Evolutionary conservation across 2,888 invertebrate genomes (phyloP), one percentile per base, ranked within the genome.

Genomic region (Agrotis segetum): DNA sequence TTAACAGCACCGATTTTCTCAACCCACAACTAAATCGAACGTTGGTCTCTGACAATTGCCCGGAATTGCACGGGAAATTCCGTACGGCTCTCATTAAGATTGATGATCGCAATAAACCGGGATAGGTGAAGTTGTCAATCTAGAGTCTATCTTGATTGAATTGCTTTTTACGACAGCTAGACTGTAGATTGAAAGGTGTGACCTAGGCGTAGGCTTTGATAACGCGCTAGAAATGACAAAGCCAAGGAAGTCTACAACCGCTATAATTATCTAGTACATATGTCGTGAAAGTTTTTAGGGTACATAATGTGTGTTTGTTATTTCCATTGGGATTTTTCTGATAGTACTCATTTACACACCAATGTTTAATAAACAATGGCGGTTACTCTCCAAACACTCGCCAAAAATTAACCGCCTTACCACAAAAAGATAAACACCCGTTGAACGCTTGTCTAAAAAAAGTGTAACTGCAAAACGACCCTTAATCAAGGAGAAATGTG

Each of bases 81-180:
- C 19, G 44, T 46, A 50, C 49, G 56, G 11, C 34, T 56, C 44
- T 58, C 49, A 75, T 72, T 58, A 34, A 50, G 56, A 72, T 72
- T 67, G 34, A 66, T 66, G 75, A 44, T 56, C 16, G 49, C 66
- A 66, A 29, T 64, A 55, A 62, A 17, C 9, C 44, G 11, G 16
- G 74, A 47, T 19, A 50, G 29, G 68, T 60, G 66, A 6, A 71
- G 49, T 17, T 21, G 44, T 21, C 24, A 9, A 46, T 68, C 21
- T 19, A 21, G 34, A 34, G 7, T 34, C 7, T 34, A 34, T 6
- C 46, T 62, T 58, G 47, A 59, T 77, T 59, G 52, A 53, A 58
- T 62, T 52, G 44, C 13, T n/a, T 58, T 73, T 60, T 44, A 76
- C 21, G 47, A 60, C 29, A 44, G 49, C 13, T 7, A 34, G 34